Conservation (phyloP, 2,113 vertebrate genomes). For the Rhinoptilus africanus region DNA sequence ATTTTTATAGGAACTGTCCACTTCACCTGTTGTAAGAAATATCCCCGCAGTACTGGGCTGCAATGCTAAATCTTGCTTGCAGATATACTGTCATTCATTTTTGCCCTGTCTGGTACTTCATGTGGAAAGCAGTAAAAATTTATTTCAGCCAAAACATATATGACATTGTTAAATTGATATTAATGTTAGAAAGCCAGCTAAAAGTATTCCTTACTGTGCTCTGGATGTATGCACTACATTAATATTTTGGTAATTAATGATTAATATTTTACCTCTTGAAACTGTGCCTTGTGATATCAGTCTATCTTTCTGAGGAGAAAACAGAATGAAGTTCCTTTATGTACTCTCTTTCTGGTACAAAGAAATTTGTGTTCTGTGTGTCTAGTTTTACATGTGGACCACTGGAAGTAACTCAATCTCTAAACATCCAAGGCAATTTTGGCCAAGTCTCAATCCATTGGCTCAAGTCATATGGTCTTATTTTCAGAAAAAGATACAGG, state of each 20-base stretch:
- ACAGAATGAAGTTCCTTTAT: not conserved
- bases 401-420: not conserved
- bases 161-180: not conserved
- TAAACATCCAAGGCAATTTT: not conserved
- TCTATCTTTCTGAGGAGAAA: not conserved
- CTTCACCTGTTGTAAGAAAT: not conserved
- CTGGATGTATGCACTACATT: not conserved
- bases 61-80: not conserved
- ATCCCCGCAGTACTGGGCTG: not conserved
- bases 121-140: not conserved
- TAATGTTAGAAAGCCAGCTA: not conserved
- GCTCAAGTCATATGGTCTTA: not conserved
- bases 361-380: not conserved
- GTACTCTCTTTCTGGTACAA: not conserved
- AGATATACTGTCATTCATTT: not conserved
- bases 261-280: not conserved
- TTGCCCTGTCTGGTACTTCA: not conserved
- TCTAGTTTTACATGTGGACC: fast-evolving
- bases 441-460: not conserved
- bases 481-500: not conserved
- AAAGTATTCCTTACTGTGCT: not conserved
- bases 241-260: not conserved
- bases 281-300: not conserved
- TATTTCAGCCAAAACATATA: not conserved
- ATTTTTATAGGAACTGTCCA: not conserved